These are phyloP conservation scores for Andrena chrysosceles DNA, from an alignment of 2,888 invertebrate genomes.

Conservation along the genomic window DNA sequence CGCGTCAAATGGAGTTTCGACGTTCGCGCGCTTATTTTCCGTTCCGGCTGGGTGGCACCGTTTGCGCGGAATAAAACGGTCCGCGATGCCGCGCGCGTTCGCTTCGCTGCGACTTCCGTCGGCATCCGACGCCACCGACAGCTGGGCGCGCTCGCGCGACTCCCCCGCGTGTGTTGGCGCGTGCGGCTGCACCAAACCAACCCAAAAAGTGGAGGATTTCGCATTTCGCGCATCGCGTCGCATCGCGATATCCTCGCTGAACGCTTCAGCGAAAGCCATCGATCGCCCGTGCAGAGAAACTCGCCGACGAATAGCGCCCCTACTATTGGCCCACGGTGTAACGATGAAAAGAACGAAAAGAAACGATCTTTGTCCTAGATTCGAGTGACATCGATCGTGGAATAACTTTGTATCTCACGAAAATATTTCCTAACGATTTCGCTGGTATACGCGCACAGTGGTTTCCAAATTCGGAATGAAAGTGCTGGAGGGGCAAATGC, in stretches of 20 bases:
- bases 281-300: conserved; percentile 10
- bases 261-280: conserved; percentile 36
- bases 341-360: conserved; percentile 4
- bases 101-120: conserved; percentile 49
- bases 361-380: conserved; percentile 40
- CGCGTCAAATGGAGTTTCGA: conserved; percentile 32
- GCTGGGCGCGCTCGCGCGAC: conserved; percentile 25
- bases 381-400: conserved; percentile 52
- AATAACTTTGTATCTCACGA: conserved; percentile 41
- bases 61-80: conserved; percentile 39
- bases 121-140: conserved; percentile 31
- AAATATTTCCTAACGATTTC: conserved; percentile 22
- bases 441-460: background rate
- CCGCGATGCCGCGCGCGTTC: conserved; percentile 37
- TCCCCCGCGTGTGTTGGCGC: background rate
- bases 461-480: too few species aligned
- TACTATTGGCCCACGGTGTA: background rate
- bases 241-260: conserved; percentile 26
- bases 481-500: too few species aligned
- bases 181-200: conserved; percentile 9
- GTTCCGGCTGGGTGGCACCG: conserved; percentile 25
- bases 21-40: conserved; percentile 30
- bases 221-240: conserved; percentile 9
- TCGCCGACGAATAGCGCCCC: background rate
- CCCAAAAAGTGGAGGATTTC: conserved; percentile 41